A percentile compares a stretch with the other conserved stretches of the same genome.
Conservation (phyloP, 2,888 invertebrate genomes). For the Dastarcus helophoroides region DNA sequence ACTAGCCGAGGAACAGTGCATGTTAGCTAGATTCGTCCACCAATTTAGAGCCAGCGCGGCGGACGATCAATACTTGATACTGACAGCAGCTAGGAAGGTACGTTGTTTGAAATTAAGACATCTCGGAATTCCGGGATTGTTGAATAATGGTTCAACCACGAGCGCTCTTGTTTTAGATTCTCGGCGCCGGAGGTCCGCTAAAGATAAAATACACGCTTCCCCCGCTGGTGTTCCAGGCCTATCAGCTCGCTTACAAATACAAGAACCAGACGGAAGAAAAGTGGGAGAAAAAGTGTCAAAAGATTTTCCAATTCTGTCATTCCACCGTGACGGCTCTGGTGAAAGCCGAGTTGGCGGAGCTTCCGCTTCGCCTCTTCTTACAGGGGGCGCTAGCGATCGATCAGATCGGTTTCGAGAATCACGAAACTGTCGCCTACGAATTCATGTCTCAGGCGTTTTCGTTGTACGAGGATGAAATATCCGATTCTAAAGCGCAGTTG, state of each 20-base stretch:
- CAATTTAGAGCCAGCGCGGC: conserved; percentile 68
- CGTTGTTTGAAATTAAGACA: conserved; percentile 2
- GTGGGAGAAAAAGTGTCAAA: conserved; percentile 98
- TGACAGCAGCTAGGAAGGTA: conserved; percentile 75
- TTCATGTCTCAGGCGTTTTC: conserved; percentile 94
- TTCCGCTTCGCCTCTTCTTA: conserved; percentile 85
- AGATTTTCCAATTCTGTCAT: conserved; percentile 97
- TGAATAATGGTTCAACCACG: neutral
- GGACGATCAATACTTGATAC: conserved; percentile 82
- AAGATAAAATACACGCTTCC: conserved; percentile 87
- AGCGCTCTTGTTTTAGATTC: conserved; percentile 35
- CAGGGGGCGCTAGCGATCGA: conserved; percentile 92
- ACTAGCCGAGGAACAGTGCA: conserved; percentile 90
- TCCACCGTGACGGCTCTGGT: conserved; percentile 88
- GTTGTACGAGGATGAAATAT: conserved; percentile 95
- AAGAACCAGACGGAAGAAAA: conserved; percentile 80
- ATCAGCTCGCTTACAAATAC: conserved; percentile 76
- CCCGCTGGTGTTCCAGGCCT: conserved; percentile 89
- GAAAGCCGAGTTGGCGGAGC: conserved; percentile 88
- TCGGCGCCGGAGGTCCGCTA: conserved; percentile 81
- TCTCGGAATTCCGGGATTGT: neutral
- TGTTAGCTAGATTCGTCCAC: conserved; percentile 81
- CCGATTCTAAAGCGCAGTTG: conserved; percentile 92
- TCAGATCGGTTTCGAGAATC: conserved; percentile 85
- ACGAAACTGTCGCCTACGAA: conserved; percentile 96